These are phyloP conservation scores for Sarcophilus harrisii DNA, from an alignment of 2,797 vertebrate species.

Conservation along the genomic window DNA sequence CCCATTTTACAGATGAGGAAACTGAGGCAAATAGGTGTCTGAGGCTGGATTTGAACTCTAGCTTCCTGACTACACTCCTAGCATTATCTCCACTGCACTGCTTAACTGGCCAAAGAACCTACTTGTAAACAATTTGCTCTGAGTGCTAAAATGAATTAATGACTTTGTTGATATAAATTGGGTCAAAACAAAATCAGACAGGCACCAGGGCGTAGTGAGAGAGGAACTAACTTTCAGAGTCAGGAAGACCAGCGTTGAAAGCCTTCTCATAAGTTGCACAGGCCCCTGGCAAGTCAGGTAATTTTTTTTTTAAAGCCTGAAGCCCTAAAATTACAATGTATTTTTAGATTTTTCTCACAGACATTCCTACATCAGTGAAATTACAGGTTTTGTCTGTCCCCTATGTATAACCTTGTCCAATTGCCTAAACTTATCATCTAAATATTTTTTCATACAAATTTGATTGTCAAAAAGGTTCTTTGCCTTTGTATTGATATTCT, in stretches of 20 bases:
- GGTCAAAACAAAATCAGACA: not conserved
- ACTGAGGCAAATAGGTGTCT: too few relatives aligned
- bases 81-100: too few relatives aligned
- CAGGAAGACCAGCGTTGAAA: not conserved
- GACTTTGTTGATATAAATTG: not conserved
- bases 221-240: not conserved
- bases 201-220: not conserved
- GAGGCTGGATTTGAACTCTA: too few relatives aligned
- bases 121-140: not conserved
- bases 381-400: not conserved
- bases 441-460: not conserved
- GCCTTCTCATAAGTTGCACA: not conserved
- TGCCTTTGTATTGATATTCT: too few relatives aligned
- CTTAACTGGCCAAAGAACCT: not conserved
- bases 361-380: not conserved
- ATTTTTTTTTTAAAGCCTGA: not conserved
- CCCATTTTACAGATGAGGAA: too few relatives aligned
- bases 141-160: not conserved
- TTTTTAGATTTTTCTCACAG: not conserved
- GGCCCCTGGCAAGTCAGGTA: not conserved
- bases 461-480: not conserved
- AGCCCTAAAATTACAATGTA: not conserved
- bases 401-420: not conserved
- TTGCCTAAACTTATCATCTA: not conserved
- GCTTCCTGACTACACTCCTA: too few relatives aligned